A percentile compares a stretch with the other conserved stretches of the same genome.
These are phyloP conservation scores for Thinocorus orbignyianus DNA, from an alignment of 2,113 vertebrate species.

Conservation along the genomic window DNA sequence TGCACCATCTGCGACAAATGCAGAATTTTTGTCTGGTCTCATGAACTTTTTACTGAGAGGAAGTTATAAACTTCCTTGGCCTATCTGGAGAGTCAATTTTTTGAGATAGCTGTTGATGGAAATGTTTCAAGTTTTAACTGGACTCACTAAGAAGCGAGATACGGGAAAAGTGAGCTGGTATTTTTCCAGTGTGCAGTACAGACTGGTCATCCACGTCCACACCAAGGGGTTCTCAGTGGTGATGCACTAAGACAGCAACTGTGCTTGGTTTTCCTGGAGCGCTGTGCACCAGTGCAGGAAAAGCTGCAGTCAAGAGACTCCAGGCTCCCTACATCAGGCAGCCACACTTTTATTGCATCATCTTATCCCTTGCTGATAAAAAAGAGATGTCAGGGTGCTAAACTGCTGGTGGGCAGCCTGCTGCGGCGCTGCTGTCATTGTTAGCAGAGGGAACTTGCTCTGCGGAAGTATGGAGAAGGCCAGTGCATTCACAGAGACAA, in stretches of 20 bases:
- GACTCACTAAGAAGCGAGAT: neutral
- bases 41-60: neutral
- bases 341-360: neutral
- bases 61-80: neutral
- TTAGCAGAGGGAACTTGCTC: neutral
- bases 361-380: neutral
- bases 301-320: neutral
- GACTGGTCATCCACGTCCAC: neutral
- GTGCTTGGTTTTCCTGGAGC: neutral
- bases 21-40: neutral
- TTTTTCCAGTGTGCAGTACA: neutral
- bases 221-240: neutral
- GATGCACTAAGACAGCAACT: neutral
- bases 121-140: neutral
- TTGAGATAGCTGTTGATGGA: neutral
- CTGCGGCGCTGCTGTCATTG: neutral
- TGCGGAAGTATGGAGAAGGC: neutral
- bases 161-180: neutral
- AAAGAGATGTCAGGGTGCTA: neutral
- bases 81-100: neutral
- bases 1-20: neutral
- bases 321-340: no score
- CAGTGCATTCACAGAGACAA: conserved; percentile 17
- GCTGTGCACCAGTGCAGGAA: neutral
- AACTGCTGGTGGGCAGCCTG: neutral